Conservation (phyloP, 2,797 vertebrate species). For the Poecilia velifera region DNA sequence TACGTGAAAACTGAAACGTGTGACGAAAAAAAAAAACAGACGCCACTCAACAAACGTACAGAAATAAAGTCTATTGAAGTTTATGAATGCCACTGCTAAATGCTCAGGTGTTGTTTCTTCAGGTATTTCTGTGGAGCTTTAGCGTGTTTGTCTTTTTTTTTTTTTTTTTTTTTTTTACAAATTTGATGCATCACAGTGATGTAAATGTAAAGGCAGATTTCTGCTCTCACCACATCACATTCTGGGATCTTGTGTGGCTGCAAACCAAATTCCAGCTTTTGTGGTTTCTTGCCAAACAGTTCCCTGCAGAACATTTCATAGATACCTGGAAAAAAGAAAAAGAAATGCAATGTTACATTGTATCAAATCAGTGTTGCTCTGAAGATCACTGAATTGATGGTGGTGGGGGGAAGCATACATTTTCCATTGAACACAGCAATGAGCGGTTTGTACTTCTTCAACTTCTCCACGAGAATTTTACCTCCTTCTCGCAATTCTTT, state of each 20-base stretch:
- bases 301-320: slow-evolving; percentile 99
- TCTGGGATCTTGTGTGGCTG: slow-evolving; percentile 97
- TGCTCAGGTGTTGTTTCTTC: background rate
- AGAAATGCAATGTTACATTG: background rate
- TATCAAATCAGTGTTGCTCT: background rate
- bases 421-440: slow-evolving; percentile 98
- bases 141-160: background rate
- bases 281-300: slow-evolving; percentile 95
- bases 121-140: background rate
- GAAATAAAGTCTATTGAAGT: background rate
- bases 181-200: no score
- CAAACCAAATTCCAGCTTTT: slow-evolving; percentile 94
- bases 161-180: background rate
- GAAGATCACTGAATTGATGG: background rate
- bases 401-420: slow-evolving; percentile 72
- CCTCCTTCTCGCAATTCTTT: slow-evolving; percentile 98
- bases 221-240: slow-evolving; percentile 90
- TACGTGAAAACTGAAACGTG: background rate
- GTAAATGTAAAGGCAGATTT: background rate
- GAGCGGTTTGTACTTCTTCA: slow-evolving; percentile 93
- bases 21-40: background rate
- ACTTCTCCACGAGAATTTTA: slow-evolving; percentile 95
- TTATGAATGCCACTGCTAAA: background rate
- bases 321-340: slow-evolving; percentile 83
- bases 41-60: background rate